Evolutionary conservation across 2,797 vertebrate species (phyloP).

Genomic region (Macropodus opercularis): DNA sequence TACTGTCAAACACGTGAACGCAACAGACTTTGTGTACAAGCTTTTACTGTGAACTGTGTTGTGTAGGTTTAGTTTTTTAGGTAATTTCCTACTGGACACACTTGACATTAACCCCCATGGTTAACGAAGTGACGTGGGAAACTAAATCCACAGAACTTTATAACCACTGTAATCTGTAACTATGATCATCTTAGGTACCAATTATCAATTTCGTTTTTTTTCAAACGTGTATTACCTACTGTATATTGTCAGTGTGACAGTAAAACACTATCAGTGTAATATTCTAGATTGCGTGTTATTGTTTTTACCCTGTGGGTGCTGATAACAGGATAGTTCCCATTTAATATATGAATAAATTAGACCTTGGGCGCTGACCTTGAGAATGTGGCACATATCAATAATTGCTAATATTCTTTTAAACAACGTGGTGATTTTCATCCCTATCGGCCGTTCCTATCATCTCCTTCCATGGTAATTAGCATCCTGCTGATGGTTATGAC

Average conservation of each 20-base stretch:
- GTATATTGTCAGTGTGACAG: background rate
- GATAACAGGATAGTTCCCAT: background rate
- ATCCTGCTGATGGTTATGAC: slow-evolving; percentile 16
- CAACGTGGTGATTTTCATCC: background rate
- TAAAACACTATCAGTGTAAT: background rate
- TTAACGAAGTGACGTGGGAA: background rate
- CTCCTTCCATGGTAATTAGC: background rate
- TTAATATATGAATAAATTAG: background rate
- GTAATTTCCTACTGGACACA: background rate
- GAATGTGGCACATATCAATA: background rate
- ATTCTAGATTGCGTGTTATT: background rate
- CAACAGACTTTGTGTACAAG: background rate
- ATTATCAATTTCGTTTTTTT: background rate
- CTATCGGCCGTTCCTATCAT: background rate
- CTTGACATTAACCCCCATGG: background rate
- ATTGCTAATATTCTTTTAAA: background rate
- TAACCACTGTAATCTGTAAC: no score
- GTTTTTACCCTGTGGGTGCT: no score
- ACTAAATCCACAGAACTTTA: background rate
- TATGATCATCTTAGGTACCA: no score
- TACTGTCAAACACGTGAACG: slow-evolving; percentile 35
- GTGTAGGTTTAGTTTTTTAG: background rate
- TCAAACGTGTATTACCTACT: background rate
- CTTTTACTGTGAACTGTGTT: no score
- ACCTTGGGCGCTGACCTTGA: background rate